A percentile compares a stretch with the other conserved stretches of the same genome.
Evolutionary conservation across 2,888 invertebrate genomes (phyloP).

Genomic region (Acholoe squamosa): DNA sequence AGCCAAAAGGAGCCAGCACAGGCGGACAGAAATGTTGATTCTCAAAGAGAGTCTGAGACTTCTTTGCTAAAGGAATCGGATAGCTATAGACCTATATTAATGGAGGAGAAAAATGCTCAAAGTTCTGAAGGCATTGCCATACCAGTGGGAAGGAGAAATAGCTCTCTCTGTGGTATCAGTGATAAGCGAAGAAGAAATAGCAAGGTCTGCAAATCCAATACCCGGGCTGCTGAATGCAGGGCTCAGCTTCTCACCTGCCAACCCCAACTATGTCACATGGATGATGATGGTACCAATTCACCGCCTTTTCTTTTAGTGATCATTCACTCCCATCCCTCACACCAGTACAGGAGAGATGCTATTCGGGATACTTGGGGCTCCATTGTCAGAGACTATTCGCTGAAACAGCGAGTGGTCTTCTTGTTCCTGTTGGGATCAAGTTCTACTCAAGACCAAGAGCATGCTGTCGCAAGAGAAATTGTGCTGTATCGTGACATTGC

Average conservation of each 20-base stretch:
- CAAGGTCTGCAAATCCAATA: background rate
- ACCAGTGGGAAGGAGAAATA: background rate
- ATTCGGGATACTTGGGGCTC: slow-evolving; percentile 60
- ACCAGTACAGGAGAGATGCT: slow-evolving; percentile 49
- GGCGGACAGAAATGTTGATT: background rate
- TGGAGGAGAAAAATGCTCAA: background rate
- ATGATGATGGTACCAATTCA: background rate
- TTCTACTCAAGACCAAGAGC: background rate
- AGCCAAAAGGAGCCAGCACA: background rate
- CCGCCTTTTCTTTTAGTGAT: slow-evolving; percentile 9
- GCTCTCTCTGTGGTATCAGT: background rate
- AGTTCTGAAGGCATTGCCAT: background rate
- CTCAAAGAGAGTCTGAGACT: background rate
- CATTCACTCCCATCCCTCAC: slow-evolving; percentile 47
- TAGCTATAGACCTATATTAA: background rate
- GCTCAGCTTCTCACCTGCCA: background rate
- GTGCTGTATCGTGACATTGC: slow-evolving; percentile 47
- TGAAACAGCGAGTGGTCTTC: background rate
- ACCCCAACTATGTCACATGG: background rate
- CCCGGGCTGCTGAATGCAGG: background rate
- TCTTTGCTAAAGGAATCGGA: background rate
- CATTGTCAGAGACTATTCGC: background rate
- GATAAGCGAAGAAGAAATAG: background rate
- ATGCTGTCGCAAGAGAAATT: slow-evolving; percentile 1
- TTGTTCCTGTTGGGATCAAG: slow-evolving; percentile 50